Base-by-base conservation (phyloP, 2,113 vertebrate species). In the Barbus barbus region DNA sequence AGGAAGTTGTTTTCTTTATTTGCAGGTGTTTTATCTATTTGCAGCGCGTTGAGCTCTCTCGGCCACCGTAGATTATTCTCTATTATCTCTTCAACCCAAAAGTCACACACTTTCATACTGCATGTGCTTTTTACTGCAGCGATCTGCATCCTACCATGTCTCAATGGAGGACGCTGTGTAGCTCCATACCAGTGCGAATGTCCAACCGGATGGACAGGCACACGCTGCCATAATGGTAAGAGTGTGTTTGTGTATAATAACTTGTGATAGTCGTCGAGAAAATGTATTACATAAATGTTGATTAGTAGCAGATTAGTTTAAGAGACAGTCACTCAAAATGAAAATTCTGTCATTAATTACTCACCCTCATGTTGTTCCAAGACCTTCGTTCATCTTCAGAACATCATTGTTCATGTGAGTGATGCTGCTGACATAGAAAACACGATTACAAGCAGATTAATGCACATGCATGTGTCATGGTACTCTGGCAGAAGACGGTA, bases 81-180 rank as follows among this genome's bases (percentile, higher is more conserved):
- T n/a, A n/a, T n/a, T 28, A 26, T 31, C 28, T 69, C 18, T 38
- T 69, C 18, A 69, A 38, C 20, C 20, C 33, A 38, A n/a, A 38
- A n/a, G 33, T 71, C 33, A 71, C 63, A 65, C 67, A 71, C 1
- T 38, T 79, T 79, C 7, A 44, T 46, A 3, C 0, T 51, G 36
- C n/a, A 7, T 46, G 24, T 76, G 26, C 4, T 14, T 48, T 76
- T 41, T 78, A 41, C 28, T 67, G 24, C 81, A 99, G 98, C 98
- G 1, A 98, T 99, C 90, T 99, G 98, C 92, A 97, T 99, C 88
- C 93, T 99, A 85, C 98, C 97, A 0, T 99, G 98, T 88, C 93
- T 99, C 89, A 99, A 99, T 0, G 97, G 98, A 26, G 98, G 98
- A 24, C 95, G 92, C 31, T 99, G 98, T 22, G 92, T 96, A 85